phyloP scores from a whole-genome alignment of 1,140 invertebrate species.

The Orchesella cincta region DNA sequence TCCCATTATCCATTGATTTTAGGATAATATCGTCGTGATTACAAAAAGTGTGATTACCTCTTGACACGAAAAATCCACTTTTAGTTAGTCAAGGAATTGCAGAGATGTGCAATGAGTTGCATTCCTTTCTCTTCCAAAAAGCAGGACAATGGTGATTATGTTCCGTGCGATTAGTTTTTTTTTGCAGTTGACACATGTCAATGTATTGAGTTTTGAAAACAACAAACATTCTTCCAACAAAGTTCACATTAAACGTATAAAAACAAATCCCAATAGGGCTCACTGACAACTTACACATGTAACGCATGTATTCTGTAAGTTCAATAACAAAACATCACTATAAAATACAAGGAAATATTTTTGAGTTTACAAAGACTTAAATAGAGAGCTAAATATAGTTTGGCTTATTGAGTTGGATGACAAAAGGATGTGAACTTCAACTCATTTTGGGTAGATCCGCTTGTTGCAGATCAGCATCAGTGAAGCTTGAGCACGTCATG shows the following conservation, averaged over 20 bases:
- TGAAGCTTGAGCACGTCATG: background rate
- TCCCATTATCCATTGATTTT: background rate
- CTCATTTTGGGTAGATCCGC: background rate
- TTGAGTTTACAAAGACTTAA: too few relatives aligned
- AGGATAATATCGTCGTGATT: background rate
- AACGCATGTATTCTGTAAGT: background rate
- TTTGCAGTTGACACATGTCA: background rate
- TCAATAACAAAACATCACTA: background rate
- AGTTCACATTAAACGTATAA: background rate
- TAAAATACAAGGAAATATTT: background rate
- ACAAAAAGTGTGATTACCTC: constrained; percentile 4
- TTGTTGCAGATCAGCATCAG: background rate
- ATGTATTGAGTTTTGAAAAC: constrained; percentile 2
- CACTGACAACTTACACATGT: constrained; percentile 4
- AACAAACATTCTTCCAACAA: background rate
- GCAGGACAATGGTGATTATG: too few relatives aligned
- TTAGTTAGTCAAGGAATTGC: background rate
- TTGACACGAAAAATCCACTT: constrained; percentile 14
- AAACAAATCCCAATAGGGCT: background rate
- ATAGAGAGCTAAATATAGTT: too few relatives aligned
- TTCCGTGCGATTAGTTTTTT: background rate
- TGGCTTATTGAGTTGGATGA: too few relatives aligned
- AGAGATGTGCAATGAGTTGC: background rate
- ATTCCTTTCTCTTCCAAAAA: background rate
- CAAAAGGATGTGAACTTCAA: too few relatives aligned